Percentiles rank a stretch among this genome's conserved stretches.
Evolutionary conservation across 2,113 vertebrate species (phyloP).

Genomic region (Hystrix brachyura): DNA sequence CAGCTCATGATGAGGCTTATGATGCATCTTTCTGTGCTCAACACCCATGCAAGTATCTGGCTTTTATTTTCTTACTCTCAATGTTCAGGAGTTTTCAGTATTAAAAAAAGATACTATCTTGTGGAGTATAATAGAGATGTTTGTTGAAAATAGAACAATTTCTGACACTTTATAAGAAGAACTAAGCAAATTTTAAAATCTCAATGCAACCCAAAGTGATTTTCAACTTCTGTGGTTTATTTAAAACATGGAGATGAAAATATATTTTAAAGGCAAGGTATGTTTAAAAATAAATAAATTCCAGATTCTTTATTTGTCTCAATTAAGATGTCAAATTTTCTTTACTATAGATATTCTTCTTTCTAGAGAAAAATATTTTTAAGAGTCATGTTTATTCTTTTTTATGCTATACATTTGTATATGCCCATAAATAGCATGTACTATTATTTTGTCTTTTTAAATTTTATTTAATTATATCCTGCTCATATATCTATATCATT

Average conservation of each 20-base stretch:
- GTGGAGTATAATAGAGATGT: constrained; percentile 45
- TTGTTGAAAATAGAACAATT: constrained; percentile 66
- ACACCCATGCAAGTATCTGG: constrained; percentile 26
- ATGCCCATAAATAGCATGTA: not conserved
- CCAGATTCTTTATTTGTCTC: no score
- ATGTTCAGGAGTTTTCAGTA: constrained; percentile 60
- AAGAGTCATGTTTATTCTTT: not conserved
- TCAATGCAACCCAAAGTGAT: constrained; percentile 46
- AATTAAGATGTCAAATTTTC: constrained; percentile 41
- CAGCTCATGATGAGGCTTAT: constrained; percentile 58
- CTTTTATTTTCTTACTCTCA: constrained; percentile 12
- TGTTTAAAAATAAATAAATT: constrained; percentile 59
- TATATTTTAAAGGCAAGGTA: not conserved
- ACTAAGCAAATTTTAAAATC: not conserved
- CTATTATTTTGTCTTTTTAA: not conserved
- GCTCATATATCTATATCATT: not conserved
- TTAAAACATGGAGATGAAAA: constrained; percentile 60
- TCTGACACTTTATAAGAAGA: constrained; percentile 53
- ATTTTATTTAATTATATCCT: not conserved
- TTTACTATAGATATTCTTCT: constrained; percentile 2
- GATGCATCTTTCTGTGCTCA: constrained; percentile 71
- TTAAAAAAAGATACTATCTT: constrained; percentile 42
- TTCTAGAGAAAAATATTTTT: not conserved
- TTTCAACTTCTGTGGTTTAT: constrained; percentile 38
- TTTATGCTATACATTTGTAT: not conserved